A percentile compares a stretch with the other conserved stretches of the same genome.
Conservation (phyloP, 2,797 vertebrate genomes). For the Antennarius maculatus region DNA sequence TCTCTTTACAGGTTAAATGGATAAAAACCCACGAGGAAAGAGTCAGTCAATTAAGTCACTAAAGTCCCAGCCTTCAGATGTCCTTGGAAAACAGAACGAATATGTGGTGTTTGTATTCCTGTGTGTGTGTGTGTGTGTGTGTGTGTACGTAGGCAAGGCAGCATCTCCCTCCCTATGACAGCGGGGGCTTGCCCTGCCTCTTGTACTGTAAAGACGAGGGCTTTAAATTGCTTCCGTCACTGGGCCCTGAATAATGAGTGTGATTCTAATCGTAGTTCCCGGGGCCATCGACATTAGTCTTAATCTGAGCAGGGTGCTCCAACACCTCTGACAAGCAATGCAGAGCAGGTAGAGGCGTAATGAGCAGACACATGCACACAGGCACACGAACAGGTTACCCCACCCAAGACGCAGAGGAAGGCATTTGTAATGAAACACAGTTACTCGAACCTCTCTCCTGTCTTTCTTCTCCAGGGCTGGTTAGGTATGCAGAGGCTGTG, state of each 20-base stretch:
- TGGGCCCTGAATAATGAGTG: constrained; percentile 87
- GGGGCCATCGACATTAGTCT: constrained; percentile 87
- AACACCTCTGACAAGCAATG: constrained; percentile 85
- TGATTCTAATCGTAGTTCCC: constrained; percentile 89
- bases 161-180: constrained; percentile 71
- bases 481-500: constrained; percentile 77
- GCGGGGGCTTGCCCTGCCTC: constrained; percentile 84
- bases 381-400: constrained; percentile 60
- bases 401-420: constrained; percentile 79
- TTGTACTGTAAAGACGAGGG: constrained; percentile 85
- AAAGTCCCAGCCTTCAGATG: constrained; percentile 74
- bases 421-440: constrained; percentile 73
- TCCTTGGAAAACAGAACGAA: constrained; percentile 77
- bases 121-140: constrained; percentile 41
- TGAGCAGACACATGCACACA: constrained; percentile 73
- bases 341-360: constrained; percentile 84
- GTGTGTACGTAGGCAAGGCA: constrained; percentile 42
- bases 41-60: constrained; percentile 72
- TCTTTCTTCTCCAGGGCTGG: constrained; percentile 72
- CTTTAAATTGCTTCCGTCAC: constrained; percentile 89
- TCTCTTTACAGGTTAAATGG: constrained; percentile 62
- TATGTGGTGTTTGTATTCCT: constrained; percentile 44
- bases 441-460: constrained; percentile 57
- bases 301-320: constrained; percentile 83
- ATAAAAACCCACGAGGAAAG: constrained; percentile 64